These are phyloP conservation scores for Anthopleura xanthogrammica DNA, from an alignment of 92 coral and sea anemone species.

Conservation along the genomic window DNA sequence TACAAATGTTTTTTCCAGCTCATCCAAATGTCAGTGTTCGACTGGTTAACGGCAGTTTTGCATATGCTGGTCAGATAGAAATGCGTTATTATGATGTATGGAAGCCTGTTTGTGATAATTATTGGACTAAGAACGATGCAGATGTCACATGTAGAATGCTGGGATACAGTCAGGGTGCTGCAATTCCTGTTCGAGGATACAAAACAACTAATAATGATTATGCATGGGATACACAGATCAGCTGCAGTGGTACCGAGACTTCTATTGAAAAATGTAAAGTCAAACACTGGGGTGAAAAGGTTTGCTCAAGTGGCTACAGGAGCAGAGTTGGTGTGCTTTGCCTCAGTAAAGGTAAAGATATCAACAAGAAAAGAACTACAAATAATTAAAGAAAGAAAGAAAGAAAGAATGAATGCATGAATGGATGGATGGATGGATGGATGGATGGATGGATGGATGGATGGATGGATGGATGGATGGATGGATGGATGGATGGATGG, in stretches of 20 bases:
- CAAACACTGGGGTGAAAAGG: neutral
- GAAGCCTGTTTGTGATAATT: slow-evolving; percentile 5
- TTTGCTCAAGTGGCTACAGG: too few relatives aligned
- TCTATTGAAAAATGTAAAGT: neutral
- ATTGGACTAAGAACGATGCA: neutral
- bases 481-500: too few relatives aligned
- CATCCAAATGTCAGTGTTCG: neutral
- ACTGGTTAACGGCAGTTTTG: neutral
- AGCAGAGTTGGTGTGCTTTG: slow-evolving; percentile 1
- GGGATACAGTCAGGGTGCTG: neutral
- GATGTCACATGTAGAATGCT: neutral
- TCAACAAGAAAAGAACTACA: too few relatives aligned
- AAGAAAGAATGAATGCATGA: too few relatives aligned
- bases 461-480: too few relatives aligned
- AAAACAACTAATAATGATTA: neutral
- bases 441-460: too few relatives aligned
- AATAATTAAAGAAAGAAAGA: too few relatives aligned
- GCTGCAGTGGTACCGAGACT: neutral
- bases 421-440: too few relatives aligned
- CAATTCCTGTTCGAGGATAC: neutral
- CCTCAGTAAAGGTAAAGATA: neutral
- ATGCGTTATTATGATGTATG: neutral
- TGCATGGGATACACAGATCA: neutral
- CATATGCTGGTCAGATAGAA: neutral
- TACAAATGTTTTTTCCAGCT: neutral